phyloP scores from a whole-genome alignment of 1,140 invertebrate genomes.

The Rhizoglyphus robini region DNA sequence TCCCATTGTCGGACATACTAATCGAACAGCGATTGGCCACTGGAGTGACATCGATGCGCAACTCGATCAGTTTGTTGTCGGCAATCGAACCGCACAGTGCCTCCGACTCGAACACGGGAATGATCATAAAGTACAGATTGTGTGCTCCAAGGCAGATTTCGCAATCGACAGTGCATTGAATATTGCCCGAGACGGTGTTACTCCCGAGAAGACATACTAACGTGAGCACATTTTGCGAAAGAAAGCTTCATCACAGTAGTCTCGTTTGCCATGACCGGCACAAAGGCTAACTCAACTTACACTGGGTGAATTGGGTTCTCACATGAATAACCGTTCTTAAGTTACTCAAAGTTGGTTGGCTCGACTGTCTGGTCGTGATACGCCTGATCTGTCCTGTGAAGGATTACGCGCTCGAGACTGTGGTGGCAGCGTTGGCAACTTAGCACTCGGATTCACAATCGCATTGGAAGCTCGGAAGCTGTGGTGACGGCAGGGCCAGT shows the following conservation, averaged over 20 bases:
- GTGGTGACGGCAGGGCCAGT: slow-evolving; percentile 1
- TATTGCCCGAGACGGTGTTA: slow-evolving; percentile 80
- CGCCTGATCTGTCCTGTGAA: not conserved
- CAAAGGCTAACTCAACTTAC: slow-evolving; percentile 87
- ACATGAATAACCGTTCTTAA: slow-evolving; percentile 4
- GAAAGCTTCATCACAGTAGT: slow-evolving; percentile 84
- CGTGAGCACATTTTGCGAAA: slow-evolving; percentile 80
- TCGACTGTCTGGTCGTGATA: not conserved
- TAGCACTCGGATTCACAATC: not conserved
- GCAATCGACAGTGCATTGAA: slow-evolving; percentile 84
- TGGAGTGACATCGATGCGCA: slow-evolving; percentile 88
- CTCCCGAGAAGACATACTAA: slow-evolving; percentile 91
- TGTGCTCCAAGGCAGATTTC: slow-evolving; percentile 72
- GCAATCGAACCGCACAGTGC: slow-evolving; percentile 89
- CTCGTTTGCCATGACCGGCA: slow-evolving; percentile 84
- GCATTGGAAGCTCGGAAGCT: too few relatives aligned
- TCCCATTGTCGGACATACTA: slow-evolving; percentile 92
- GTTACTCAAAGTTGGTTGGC: slow-evolving; percentile 20
- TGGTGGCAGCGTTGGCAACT: slow-evolving; percentile 50
- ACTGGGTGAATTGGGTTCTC: slow-evolving; percentile 42
- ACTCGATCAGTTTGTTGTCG: slow-evolving; percentile 76
- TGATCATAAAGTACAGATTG: slow-evolving; percentile 75
- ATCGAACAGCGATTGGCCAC: slow-evolving; percentile 91
- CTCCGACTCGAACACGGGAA: slow-evolving; percentile 93
- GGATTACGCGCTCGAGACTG: slow-evolving; percentile 40